Evolutionary conservation across 2,888 invertebrate species (phyloP), one percentile per base, ranked within the genome.

Genomic region (Cylindroiulus punctatus): DNA sequence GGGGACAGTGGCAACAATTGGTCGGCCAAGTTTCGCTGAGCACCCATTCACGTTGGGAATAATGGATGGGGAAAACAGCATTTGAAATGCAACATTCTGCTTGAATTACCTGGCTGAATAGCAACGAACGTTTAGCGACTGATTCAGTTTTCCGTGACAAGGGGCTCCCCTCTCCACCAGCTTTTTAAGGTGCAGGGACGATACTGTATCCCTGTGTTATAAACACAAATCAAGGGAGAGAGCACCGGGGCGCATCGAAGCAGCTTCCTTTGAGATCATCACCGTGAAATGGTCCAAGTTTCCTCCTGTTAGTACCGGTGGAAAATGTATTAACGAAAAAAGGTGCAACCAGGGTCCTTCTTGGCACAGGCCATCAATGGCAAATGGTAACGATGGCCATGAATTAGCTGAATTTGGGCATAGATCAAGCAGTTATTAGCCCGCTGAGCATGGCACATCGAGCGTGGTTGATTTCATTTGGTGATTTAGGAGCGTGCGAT

Each of bases 61-160:
- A 76, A 76, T 76, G 76, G 76, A 14, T 76, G 76, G 76, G 76
- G 76, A 76, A 76, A 76, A 76, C 76, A 76, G 76, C 76, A 26
- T 30, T 76, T 30, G 76, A 76, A 76, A 76, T 30, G 76, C 76
- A 76, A 14, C 30, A 76, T 76, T 76, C 76, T 76, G 76, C 76
- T 76, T 76, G 76, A 76, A 30, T 76, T 76, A 76, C 26, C 76
- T 12, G 76, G 30, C 1, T 76, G 76, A 76, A 76, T 76, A 12
- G 14, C 30, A 76, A 76, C 12, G 1, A 76, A 76, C 76, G 76
- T 76, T 76, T 76, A 76, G 76, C 76, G 22, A 76, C 76, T 76
- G 76, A 76, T 76, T 76, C 76, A 30, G 76, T 76, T 76, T 76
- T 76, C 26, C 12, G 30, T 76, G 76, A 76, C 30, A 76, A 12